Evolutionary conservation across 2,113 vertebrate species (phyloP), one percentile per base, ranked within the genome.

Genomic region (Crotophaga sulcirostris): DNA sequence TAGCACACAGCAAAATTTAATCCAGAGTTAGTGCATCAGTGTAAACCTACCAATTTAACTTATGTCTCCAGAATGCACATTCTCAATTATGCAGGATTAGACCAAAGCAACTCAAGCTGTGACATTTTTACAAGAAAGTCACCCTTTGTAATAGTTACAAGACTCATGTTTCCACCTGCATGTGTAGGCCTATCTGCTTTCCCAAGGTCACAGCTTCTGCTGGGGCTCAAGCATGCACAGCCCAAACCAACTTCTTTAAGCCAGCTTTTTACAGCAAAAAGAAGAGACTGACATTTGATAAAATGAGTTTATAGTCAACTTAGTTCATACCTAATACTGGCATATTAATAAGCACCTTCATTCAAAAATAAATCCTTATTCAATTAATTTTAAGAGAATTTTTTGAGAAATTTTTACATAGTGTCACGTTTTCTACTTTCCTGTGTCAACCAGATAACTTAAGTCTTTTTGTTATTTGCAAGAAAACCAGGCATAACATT

Each of bases 401-500:
- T 82, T 86, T 73, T 4, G 3, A 80, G 5, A 85, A 92, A 59
- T 51, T 94, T 84, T 84, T 34, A 84, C 10, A 38, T 67, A 82
- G 91, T 63, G 38, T 82, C 95, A 90, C 20, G 62, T 80, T 94
- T 96, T 93, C 75, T 90, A 87, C 64, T 81, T 97, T 84, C 66
- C 63, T 60, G 44, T 59, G 87, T 89, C 90, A 97, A 96, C 38
- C 87, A 93, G 87, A 21, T 90, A 88, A 93, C 95, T 87, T 72
- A 94, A 93, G 93, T 95, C 80, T 91, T n/a, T 80, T 95, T 94
- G 82, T 94, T 97, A 83, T 90, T 84, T 67, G 91, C 58, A 96
- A 97, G 96, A 96, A 93, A 93, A 86, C 26, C 93, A 91, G 85
- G 73, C 96, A 94, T 73, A 94, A 95, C 44, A 95, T 89, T 96